Base-by-base conservation (phyloP, 2,113 vertebrate genomes). In the Prionailurus bengalensis region DNA sequence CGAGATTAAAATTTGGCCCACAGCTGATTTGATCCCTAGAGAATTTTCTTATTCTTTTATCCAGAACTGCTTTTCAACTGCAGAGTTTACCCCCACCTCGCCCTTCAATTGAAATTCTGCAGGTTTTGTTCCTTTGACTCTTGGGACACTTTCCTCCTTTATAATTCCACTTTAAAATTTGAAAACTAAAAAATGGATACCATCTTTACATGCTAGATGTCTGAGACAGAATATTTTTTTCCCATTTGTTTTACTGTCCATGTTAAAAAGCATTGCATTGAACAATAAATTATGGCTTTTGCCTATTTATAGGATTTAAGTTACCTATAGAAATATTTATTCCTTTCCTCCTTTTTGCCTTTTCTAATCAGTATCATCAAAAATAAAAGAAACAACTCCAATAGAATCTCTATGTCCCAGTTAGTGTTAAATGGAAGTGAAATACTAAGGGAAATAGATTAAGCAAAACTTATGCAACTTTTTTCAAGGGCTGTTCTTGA, bases 1-100 rank as follows among this genome's bases (percentile, higher is more conserved):
- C 95, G 94, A 87, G 82, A 97, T 98, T 97, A 98, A 96, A 96
- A 97, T 97, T 97, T 97, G 95, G 92, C 97, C 86, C 94, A 98
- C 95, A 98, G 55, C 63, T 95, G 96, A 98, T 89, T 81, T 98
- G 97, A 19, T 0, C 95, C 97, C 97, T 0, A 0, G 97, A 98
- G 97, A 97, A 97, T 96, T 89, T 97, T 96, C 98, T 95, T 93
- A 89, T 80, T 97, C 91, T 97, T 97, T 97, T 86, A 96, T 93
- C 66, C 96, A 83, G 51, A 97, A 91, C 82, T 80, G 51, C 42
- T 80, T 93, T 90, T 81, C 89, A 96, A 39, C 86, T 95, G 58
- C 74, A 87, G 21, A 58, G 68, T 89, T 96, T 82, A 88, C 51
- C 42, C 68, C 29, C 10, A 76, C 48, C 48, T 95, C 1, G 0